Base-by-base conservation (phyloP, 2,888 invertebrate genomes). In the Melieria crassipennis region DNA sequence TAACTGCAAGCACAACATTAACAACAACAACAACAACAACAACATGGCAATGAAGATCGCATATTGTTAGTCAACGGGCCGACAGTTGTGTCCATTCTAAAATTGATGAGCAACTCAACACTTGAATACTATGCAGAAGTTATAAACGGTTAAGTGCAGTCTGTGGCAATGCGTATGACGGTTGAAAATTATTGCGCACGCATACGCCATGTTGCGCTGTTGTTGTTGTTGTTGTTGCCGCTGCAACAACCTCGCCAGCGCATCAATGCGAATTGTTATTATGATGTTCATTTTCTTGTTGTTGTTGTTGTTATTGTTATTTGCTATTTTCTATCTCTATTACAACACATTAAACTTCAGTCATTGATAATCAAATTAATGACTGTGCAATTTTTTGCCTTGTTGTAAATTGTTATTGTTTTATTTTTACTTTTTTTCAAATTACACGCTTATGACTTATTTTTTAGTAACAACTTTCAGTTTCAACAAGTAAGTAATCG, bases 401-500 rank as follows among this genome's bases (percentile, higher is more conserved):
- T 30, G 30, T 30, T 30, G 30, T 2, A 2, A 30, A 30, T 30
- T 30, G 30, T 30, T 30, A 30, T 30, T 30, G 60, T 52, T 16
- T 67, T 52, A 45, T 45, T 45, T 58, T 3, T 7, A 16, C 9
- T 60, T 45, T 60, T 67, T 61, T 52, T 50, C 67, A 67, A 67
- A 60, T 52, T 30, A 30, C 2, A 30, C 1, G 30, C 30, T 30
- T 30, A 30, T 30, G 30, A 30, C 0, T 30, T 30, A 0, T 30
- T 30, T 30, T 30, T 30, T 30, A 30, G 30, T 30, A 60, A 67
- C 61, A 48, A 67, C 60, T 67, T 60, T 67, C 52, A 52, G 43
- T 67, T 67, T 67, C 58, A 58, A 50, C 57, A 66, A 58, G 43
- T 42, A 66, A 58, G 43, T 42, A 43, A 67, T 58, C 67, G 48